phyloP scores from a whole-genome alignment of 2,797 vertebrate genomes.

The Enteromius argenteus region DNA sequence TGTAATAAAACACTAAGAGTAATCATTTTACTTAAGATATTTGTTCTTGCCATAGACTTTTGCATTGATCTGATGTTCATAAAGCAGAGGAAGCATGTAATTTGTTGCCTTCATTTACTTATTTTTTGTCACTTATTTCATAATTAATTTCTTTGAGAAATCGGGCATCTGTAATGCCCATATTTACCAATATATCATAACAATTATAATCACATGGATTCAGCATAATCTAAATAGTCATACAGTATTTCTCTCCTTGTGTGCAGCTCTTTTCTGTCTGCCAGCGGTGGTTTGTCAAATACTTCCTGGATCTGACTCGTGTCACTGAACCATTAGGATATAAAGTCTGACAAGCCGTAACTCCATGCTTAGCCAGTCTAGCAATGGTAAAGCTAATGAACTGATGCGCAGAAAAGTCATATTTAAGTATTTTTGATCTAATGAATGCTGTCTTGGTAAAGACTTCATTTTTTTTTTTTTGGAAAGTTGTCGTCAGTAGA shows the following conservation, averaged over 20 bases:
- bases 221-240: background rate
- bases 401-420: background rate
- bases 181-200: background rate
- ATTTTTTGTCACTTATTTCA: background rate
- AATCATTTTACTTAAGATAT: background rate
- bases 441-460: background rate
- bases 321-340: constrained; percentile 5
- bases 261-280: background rate
- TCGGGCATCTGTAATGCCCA: background rate
- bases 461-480: no score
- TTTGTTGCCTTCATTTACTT: background rate
- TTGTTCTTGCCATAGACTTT: background rate
- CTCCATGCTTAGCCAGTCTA: background rate
- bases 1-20: background rate
- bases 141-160: background rate
- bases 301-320: background rate
- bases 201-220: background rate
- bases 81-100: background rate
- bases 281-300: constrained; percentile 15
- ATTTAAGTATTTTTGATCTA: background rate
- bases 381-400: background rate
- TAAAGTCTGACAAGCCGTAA: constrained; percentile 6
- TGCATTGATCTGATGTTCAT: background rate
- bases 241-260: background rate
- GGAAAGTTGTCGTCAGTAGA: background rate